Evolutionary conservation across 2,113 vertebrate genomes (phyloP).

Genomic region (Burhinus oedicnemus): DNA sequence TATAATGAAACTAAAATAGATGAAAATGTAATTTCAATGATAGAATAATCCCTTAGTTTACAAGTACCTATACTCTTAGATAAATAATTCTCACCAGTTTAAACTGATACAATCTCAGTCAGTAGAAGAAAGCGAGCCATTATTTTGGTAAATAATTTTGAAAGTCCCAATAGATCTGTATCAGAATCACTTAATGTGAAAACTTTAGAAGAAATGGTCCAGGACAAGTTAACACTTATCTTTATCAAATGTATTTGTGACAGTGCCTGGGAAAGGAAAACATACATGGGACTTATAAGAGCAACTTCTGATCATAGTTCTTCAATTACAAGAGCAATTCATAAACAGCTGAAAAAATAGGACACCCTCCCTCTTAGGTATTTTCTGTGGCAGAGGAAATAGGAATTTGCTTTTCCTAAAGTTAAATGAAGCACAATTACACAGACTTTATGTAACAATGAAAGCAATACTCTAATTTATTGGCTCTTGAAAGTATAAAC

Average conservation of each 20-base stretch:
- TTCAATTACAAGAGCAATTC: neutral
- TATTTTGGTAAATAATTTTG: neutral
- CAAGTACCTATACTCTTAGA: neutral
- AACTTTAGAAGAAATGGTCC: neutral
- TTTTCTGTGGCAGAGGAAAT: neutral
- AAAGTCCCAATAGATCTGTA: neutral
- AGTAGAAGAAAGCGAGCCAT: accelerated
- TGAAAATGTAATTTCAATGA: neutral
- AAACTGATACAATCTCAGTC: neutral
- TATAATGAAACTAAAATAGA: neutral
- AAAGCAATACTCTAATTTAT: neutral
- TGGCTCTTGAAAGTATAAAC: neutral
- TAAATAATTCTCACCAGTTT: neutral
- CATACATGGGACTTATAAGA: neutral
- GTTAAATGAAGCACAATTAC: neutral
- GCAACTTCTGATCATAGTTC: neutral
- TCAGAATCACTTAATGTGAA: neutral
- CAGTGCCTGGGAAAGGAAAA: neutral
- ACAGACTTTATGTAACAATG: neutral
- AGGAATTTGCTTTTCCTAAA: neutral
- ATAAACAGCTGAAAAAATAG: neutral
- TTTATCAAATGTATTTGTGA: neutral
- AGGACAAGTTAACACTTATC: neutral
- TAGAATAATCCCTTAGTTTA: neutral
- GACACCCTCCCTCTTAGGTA: neutral